These are phyloP conservation scores for Tachina lurida DNA, from an alignment of 2,888 invertebrate species.

Conservation along the genomic window DNA sequence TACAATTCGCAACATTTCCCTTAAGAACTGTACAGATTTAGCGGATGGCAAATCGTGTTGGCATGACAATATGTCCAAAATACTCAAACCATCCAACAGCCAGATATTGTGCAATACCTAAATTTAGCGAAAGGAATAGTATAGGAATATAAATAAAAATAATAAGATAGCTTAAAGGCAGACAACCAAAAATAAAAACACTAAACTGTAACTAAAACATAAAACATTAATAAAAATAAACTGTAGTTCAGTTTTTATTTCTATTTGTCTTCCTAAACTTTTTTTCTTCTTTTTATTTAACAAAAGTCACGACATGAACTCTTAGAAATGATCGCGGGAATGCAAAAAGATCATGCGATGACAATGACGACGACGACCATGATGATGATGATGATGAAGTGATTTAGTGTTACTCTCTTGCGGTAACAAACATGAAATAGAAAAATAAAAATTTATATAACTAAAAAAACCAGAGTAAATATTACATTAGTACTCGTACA, in stretches of 20 bases:
- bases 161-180: slow-evolving; percentile 23
- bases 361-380: slow-evolving; percentile 65
- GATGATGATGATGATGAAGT: slow-evolving; percentile 55
- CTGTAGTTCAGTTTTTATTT: slow-evolving; percentile 38
- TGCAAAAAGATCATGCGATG: slow-evolving; percentile 71
- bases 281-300: slow-evolving; percentile 3
- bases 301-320: slow-evolving; percentile 71
- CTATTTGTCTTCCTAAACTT: slow-evolving; percentile 42
- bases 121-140: slow-evolving; percentile 4
- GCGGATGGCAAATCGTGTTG: slow-evolving; percentile 69
- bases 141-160: background rate
- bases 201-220: slow-evolving; percentile 68
- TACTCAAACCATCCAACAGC: slow-evolving; percentile 33
- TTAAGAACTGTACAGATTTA: slow-evolving; percentile 59
- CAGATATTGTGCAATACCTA: slow-evolving; percentile 62
- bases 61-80: slow-evolving; percentile 65
- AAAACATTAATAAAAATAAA: slow-evolving; percentile 65
- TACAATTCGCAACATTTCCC: slow-evolving; percentile 36
- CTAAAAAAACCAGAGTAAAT: background rate
- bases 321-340: slow-evolving; percentile 71
- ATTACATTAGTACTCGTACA: background rate
- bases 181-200: slow-evolving; percentile 1
- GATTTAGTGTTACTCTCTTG: slow-evolving; percentile 63
- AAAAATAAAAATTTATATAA: slow-evolving; percentile 26
- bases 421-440: slow-evolving; percentile 24